Conservation (phyloP, 2,888 invertebrate genomes). For the Pharmacophagus antenor region DNA sequence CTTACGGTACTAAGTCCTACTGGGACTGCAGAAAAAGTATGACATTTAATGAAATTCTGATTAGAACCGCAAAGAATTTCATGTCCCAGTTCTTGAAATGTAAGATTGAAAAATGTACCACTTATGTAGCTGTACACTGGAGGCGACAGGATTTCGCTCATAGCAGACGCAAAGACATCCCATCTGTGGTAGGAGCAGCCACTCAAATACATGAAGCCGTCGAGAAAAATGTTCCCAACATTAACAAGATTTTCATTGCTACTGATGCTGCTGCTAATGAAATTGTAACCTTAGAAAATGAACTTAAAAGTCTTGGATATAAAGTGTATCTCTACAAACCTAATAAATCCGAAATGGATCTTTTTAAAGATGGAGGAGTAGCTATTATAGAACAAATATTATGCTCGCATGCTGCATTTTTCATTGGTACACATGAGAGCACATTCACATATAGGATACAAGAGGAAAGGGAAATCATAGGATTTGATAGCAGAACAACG, state of each 20-base stretch:
- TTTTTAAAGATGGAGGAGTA: constrained; percentile 89
- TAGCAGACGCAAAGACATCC: constrained; percentile 87
- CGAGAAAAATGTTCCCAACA: constrained; percentile 64
- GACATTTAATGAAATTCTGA: constrained; percentile 88
- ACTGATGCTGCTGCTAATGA: constrained; percentile 88
- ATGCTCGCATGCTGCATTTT: constrained; percentile 92
- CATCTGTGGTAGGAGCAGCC: constrained; percentile 88
- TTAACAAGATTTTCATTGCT: constrained; percentile 86
- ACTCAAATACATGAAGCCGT: constrained; percentile 85
- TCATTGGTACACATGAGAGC: constrained; percentile 96
- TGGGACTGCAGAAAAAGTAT: constrained; percentile 95
- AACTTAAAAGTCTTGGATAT: constrained; percentile 60
- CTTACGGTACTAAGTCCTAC: constrained; percentile 90
- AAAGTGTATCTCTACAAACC: constrained; percentile 62
- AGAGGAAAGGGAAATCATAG: constrained; percentile 97
- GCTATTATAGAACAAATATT: constrained; percentile 98
- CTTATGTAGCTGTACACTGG: constrained; percentile 92
- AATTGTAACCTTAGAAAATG: constrained; percentile 63
- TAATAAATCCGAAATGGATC: constrained; percentile 61
- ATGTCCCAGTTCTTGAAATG: constrained; percentile 54
- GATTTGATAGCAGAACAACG: constrained; percentile 89
- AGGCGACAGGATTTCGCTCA: constrained; percentile 92
- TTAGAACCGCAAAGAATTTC: constrained; percentile 85
- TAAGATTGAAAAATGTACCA: constrained; percentile 69
- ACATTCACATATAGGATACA: constrained; percentile 98